These are phyloP conservation scores for Hylyphantes graminicola DNA, from an alignment of 1,140 invertebrate species.

Conservation along the genomic window DNA sequence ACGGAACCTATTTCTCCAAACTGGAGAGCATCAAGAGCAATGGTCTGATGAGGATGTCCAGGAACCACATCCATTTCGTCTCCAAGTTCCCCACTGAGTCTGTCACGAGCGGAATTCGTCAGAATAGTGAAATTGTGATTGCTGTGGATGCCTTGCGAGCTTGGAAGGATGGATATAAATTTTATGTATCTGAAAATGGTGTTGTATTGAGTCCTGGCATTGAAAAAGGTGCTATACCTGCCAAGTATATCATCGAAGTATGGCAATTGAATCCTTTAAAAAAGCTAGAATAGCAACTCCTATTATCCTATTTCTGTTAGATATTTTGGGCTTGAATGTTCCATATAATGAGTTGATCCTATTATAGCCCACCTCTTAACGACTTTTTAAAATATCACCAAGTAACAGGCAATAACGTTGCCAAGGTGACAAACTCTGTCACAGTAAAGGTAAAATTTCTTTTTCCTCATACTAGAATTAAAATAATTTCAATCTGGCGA, in stretches of 20 bases:
- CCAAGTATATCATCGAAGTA: slow-evolving; percentile 77
- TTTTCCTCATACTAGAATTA: no score
- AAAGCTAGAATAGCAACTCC: slow-evolving; percentile 9
- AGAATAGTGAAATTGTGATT: slow-evolving; percentile 76
- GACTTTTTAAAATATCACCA: no score
- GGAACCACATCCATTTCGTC: slow-evolving; percentile 84
- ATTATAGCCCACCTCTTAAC: no score
- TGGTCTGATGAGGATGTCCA: slow-evolving; percentile 78
- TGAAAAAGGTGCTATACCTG: slow-evolving; percentile 73
- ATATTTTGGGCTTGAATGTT: no score
- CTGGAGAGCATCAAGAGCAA: slow-evolving; percentile 73
- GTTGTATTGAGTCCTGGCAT: slow-evolving; percentile 80
- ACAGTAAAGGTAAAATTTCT: no score
- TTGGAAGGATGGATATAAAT: slow-evolving; percentile 74
- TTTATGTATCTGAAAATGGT: slow-evolving; percentile 80
- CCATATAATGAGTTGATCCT: no score
- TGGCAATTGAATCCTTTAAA: slow-evolving; percentile 34
- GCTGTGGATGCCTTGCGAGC: slow-evolving; percentile 77
- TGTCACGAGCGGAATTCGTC: slow-evolving; percentile 77
- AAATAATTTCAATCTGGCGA: no score
- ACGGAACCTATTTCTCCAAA: slow-evolving; percentile 78
- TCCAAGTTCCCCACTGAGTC: slow-evolving; percentile 72
- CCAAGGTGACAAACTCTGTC: no score
- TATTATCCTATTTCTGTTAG: no score
- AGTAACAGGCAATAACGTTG: no score